Percentiles rank a stretch among this genome's conserved stretches.
phyloP scores from a whole-genome alignment of 2,888 invertebrate genomes.

The Eupithecia pulchellata region DNA sequence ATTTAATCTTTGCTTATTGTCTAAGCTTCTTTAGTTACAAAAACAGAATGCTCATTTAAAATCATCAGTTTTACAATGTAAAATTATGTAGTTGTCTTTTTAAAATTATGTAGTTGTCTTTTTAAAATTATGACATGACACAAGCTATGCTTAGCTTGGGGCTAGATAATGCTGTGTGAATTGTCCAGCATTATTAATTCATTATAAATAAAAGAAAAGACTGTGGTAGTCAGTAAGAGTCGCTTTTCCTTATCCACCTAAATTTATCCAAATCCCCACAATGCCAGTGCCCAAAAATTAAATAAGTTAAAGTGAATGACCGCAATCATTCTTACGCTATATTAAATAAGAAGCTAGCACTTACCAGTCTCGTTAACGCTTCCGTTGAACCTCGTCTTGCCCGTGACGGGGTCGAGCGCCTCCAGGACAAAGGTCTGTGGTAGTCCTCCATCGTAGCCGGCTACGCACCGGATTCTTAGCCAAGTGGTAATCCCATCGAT shows the following conservation, averaged over 20 bases:
- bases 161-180: too few species aligned
- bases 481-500: constrained; percentile 71
- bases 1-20: not conserved
- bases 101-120: too few species aligned
- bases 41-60: not conserved
- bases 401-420: constrained; percentile 91
- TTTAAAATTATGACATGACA: too few species aligned
- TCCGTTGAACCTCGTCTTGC: constrained; percentile 88
- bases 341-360: not conserved
- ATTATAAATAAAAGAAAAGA: not conserved
- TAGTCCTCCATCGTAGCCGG: constrained; percentile 95
- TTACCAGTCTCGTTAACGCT: constrained; percentile 84
- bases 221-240: not conserved
- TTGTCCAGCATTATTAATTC: too few species aligned
- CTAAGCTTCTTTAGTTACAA: not conserved
- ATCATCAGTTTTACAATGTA: too few species aligned
- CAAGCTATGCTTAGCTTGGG: too few species aligned
- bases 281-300: not conserved
- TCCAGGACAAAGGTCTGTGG: constrained; percentile 94
- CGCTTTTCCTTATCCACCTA: not conserved
- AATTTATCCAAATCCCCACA: too few species aligned
- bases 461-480: constrained; percentile 93
- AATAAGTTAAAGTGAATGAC: not conserved
- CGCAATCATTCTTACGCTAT: not conserved
- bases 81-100: too few species aligned